These are phyloP conservation scores for Cydia pomonella DNA, from an alignment of 1,140 invertebrate genomes.

Conservation along the genomic window DNA sequence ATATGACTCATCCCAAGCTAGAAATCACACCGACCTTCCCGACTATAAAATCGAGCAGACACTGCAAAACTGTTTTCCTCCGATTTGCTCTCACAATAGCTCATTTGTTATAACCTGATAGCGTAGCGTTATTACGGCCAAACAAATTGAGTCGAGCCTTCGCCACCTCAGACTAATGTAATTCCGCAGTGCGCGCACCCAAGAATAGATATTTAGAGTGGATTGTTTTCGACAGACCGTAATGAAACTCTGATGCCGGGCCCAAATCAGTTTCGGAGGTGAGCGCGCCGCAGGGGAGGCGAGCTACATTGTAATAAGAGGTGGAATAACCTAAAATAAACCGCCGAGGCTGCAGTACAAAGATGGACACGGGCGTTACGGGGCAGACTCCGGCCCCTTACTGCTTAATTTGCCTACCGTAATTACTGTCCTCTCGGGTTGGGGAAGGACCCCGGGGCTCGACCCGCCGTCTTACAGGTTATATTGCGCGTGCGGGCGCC, in stretches of 20 bases:
- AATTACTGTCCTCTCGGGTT: constrained; percentile 80
- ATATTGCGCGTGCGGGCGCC: constrained; percentile 76
- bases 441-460: constrained; percentile 69
- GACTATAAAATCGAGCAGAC: constrained; percentile 70
- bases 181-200: constrained; percentile 75
- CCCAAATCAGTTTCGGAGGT: constrained; percentile 77
- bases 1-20: constrained; percentile 41
- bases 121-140: constrained; percentile 76
- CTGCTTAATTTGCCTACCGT: constrained; percentile 82
- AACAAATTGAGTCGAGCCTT: constrained; percentile 80
- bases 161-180: constrained; percentile 81
- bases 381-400: constrained; percentile 64
- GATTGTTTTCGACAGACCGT: constrained; percentile 81
- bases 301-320: constrained; percentile 78
- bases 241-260: constrained; percentile 79
- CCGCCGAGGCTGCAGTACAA: constrained; percentile 66
- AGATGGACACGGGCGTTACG: constrained; percentile 73
- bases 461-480: constrained; percentile 76
- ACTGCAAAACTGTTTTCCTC: constrained; percentile 70
- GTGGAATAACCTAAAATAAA: constrained; percentile 79
- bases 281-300: constrained; percentile 76
- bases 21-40: constrained; percentile 41
- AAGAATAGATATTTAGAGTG: constrained; percentile 81
- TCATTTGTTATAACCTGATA: constrained; percentile 80
- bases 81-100: constrained; percentile 76